These are phyloP conservation scores for Zootoca vivipara DNA, from an alignment of 2,113 vertebrate genomes.

Conservation along the genomic window DNA sequence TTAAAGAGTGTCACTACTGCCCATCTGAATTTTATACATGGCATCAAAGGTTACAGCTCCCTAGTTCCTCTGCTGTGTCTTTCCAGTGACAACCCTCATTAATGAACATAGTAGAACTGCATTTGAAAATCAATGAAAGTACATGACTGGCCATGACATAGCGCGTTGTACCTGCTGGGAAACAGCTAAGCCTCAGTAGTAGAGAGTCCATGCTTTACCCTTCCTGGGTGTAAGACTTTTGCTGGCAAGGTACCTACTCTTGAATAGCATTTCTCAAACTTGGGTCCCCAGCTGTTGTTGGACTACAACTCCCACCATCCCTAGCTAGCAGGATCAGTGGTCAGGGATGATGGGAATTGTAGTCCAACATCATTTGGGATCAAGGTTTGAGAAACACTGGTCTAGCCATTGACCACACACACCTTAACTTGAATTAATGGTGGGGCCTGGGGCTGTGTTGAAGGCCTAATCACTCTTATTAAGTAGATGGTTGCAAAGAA, in stretches of 20 bases:
- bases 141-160: neutral
- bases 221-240: neutral
- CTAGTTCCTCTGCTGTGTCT: neutral
- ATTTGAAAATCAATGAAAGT: neutral
- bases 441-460: too few species aligned
- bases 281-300: too few species aligned
- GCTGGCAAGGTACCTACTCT: neutral
- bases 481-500: too few species aligned
- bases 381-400: too few species aligned
- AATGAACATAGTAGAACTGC: neutral
- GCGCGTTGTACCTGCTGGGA: neutral
- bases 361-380: too few species aligned
- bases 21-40: neutral
- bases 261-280: too few species aligned
- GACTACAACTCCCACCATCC: too few species aligned
- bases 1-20: neutral
- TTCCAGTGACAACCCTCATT: neutral
- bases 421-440: too few species aligned
- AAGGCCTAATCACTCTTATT: too few species aligned
- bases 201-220: neutral
- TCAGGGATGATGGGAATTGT: too few species aligned
- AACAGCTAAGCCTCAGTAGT: neutral
- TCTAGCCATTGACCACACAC: too few species aligned
- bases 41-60: neutral
- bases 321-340: too few species aligned